A percentile compares a stretch with the other conserved stretches of the same genome.
phyloP scores from a whole-genome alignment of 2,113 vertebrate genomes.

The Larimichthys crocea region DNA sequence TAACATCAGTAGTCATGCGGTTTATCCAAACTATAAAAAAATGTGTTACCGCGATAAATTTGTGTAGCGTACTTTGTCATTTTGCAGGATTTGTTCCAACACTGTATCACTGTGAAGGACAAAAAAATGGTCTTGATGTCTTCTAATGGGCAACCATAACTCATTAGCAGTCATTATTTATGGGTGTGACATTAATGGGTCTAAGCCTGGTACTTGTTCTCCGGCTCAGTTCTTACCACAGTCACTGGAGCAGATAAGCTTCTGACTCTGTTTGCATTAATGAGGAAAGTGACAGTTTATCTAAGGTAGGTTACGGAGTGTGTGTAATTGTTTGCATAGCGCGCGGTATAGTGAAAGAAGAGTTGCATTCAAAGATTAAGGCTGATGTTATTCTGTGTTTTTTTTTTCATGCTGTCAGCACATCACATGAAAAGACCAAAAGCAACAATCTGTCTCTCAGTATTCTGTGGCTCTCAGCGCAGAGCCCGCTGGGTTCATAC shows the following conservation, averaged over 20 bases:
- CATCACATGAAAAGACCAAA: background rate
- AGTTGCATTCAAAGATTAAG: background rate
- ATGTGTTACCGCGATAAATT: background rate
- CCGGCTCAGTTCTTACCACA: slow-evolving; percentile 10
- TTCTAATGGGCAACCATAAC: slow-evolving; percentile 35
- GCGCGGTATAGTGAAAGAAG: background rate
- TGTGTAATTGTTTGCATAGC: background rate
- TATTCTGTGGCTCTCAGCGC: background rate
- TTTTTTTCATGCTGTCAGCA: background rate
- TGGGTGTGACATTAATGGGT: slow-evolving; percentile 41
- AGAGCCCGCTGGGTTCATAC: background rate
- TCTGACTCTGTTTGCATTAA: slow-evolving; percentile 9
- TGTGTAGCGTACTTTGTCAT: background rate
- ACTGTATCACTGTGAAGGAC: background rate
- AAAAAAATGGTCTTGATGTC: slow-evolving; percentile 13
- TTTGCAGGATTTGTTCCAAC: background rate
- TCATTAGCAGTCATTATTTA: slow-evolving; percentile 64
- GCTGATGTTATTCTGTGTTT: background rate
- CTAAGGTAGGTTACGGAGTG: background rate
- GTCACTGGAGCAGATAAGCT: slow-evolving; percentile 2
- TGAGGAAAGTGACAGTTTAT: slow-evolving; percentile 16
- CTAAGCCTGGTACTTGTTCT: slow-evolving; percentile 27
- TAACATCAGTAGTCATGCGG: background rate
- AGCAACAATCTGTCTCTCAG: background rate
- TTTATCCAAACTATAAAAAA: background rate